These are phyloP conservation scores for Rhodophaea formosa DNA, from an alignment of 2,888 invertebrate species.

Conservation along the genomic window DNA sequence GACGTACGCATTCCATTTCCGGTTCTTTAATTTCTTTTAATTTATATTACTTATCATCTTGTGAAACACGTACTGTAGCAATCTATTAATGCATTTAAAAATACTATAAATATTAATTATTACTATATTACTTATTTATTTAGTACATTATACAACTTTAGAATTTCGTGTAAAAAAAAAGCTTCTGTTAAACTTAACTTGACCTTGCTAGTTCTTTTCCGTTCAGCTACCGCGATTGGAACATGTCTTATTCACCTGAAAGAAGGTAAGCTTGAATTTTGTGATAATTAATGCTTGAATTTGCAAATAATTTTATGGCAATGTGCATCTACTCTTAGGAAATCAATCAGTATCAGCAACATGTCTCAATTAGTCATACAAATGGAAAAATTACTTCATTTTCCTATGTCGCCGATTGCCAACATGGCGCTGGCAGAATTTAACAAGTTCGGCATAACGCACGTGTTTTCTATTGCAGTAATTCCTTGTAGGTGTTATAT, in stretches of 20 bases:
- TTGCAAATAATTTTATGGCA: conserved; percentile 37
- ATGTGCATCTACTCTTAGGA: conserved; percentile 21
- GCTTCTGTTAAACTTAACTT: conserved; percentile 76
- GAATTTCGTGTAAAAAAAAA: conserved; percentile 52
- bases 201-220: conserved; percentile 85
- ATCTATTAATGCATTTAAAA: conserved; percentile 41
- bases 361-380: conserved; percentile 33
- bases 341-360: conserved; percentile 23
- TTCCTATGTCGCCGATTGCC: conserved; percentile 74
- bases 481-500: not conserved
- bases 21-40: conserved; percentile 60
- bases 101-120: conserved; percentile 47
- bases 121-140: not conserved
- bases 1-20: conserved; percentile 58
- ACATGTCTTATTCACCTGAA: conserved; percentile 91
- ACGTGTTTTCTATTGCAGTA: conserved; percentile 59
- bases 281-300: conserved; percentile 43
- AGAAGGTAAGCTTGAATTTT: conserved; percentile 86
- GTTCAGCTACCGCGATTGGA: conserved; percentile 88
- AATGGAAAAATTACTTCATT: conserved; percentile 48
- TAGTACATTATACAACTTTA: conserved; percentile 3
- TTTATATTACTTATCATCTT: conserved; percentile 47
- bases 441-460: conserved; percentile 60
- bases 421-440: conserved; percentile 79
- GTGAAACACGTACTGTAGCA: conserved; percentile 34